These are phyloP conservation scores for Eucera pruinosa DNA, from an alignment of 2,888 invertebrate genomes.

Conservation along the genomic window DNA sequence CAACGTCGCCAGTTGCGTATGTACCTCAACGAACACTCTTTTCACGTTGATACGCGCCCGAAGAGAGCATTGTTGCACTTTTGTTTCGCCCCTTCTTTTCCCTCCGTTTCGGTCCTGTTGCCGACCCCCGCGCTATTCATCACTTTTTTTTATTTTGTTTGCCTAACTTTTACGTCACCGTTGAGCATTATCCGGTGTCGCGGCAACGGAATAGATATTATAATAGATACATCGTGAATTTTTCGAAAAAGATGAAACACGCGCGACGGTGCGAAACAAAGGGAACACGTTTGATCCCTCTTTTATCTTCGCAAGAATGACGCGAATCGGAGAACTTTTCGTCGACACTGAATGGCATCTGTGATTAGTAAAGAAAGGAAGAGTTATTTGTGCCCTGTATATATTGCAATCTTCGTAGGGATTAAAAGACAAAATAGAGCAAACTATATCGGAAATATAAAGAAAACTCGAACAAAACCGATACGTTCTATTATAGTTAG, in stretches of 20 bases:
- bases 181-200: not conserved
- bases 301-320: not conserved
- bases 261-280: not conserved
- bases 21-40: conserved; percentile 50
- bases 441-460: no score
- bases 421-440: no score
- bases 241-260: conserved; percentile 10
- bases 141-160: not conserved
- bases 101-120: conserved; percentile 21
- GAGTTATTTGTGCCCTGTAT: no score
- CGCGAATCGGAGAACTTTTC: not conserved
- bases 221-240: not conserved
- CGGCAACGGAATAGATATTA: conserved; percentile 1
- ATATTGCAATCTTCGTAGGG: no score
- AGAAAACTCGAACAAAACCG: no score
- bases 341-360: no score
- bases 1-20: conserved; percentile 71
- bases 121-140: not conserved
- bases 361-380: no score
- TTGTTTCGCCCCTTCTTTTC: conserved; percentile 43
- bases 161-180: not conserved
- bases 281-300: not conserved
- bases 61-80: conserved; percentile 56
- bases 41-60: conserved; percentile 33
- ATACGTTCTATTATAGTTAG: no score